Percentiles rank a stretch among this genome's conserved stretches.
These are phyloP conservation scores for Netelia inedita DNA, from an alignment of 2,888 invertebrate genomes.

Conservation along the genomic window DNA sequence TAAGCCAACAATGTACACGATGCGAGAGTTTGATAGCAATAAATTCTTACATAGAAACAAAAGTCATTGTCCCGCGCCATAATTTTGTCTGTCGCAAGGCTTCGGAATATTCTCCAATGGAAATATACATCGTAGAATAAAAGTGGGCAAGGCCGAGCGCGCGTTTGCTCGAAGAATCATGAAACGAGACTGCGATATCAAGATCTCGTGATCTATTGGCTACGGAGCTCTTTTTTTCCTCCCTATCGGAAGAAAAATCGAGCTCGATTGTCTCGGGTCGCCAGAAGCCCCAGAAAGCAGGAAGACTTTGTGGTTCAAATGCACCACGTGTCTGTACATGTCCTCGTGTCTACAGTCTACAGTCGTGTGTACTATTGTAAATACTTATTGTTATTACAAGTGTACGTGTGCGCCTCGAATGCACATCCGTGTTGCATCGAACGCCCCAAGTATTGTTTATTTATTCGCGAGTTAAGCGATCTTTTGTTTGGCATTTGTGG, in stretches of 20 bases:
- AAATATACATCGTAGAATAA: constrained; percentile 30
- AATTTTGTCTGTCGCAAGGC: not conserved
- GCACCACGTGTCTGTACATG: not conserved
- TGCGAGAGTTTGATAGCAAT: not conserved
- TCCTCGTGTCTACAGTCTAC: no score
- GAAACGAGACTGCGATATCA: constrained; percentile 19
- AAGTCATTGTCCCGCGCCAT: not conserved
- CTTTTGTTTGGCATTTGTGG: constrained; percentile 56
- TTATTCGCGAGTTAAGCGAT: constrained; percentile 37
- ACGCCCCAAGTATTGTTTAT: constrained; percentile 52
- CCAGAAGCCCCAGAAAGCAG: constrained; percentile 49
- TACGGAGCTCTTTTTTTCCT: constrained; percentile 5
- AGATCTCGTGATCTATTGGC: constrained; percentile 22
- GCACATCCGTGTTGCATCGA: constrained; percentile 23
- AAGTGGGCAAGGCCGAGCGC: constrained; percentile 20
- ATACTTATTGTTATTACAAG: constrained; percentile 1
- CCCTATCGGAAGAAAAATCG: constrained; percentile 41
- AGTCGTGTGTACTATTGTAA: not conserved
- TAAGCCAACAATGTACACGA: not conserved
- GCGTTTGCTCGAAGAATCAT: not conserved
- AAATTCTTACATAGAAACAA: not conserved
- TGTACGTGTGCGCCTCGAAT: not conserved
- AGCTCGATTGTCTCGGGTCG: constrained; percentile 20
- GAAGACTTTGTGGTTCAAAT: constrained; percentile 21
- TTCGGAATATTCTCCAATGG: constrained; percentile 15